Conservation (phyloP, 2,888 invertebrate species). For the Patella depressa region DNA sequence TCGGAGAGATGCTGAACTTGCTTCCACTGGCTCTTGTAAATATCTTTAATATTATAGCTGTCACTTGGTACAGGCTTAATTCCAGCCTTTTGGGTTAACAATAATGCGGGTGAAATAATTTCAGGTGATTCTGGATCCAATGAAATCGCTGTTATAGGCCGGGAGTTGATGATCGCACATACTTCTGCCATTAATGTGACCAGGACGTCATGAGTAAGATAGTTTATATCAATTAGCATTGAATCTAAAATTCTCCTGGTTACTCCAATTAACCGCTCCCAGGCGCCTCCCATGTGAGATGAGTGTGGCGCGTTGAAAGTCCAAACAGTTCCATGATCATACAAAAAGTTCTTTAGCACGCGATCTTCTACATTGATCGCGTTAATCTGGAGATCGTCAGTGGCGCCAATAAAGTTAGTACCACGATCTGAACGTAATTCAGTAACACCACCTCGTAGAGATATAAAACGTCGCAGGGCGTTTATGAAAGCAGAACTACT, state of each 20-base stretch:
- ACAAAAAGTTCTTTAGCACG: constrained; percentile 19
- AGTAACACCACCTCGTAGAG: constrained; percentile 28
- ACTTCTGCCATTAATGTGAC: constrained; percentile 39
- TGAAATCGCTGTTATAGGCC: constrained; percentile 33
- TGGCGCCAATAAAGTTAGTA: constrained; percentile 41
- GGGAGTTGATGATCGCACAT: constrained; percentile 34
- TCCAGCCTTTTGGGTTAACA: constrained; percentile 32
- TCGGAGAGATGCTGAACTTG: constrained; percentile 34
- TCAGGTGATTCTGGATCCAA: constrained; percentile 32
- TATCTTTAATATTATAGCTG: constrained; percentile 15
- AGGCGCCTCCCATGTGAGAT: constrained; percentile 36
- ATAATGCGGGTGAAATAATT: constrained; percentile 30
- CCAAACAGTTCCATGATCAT: constrained; percentile 29
- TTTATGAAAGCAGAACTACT: constrained; percentile 13
- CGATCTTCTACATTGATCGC: constrained; percentile 34
- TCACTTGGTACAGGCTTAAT: background rate
- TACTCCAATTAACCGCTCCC: constrained; percentile 33
- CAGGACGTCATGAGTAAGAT: constrained; percentile 31
- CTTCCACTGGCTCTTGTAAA: constrained; percentile 35
- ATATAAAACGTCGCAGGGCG: constrained; percentile 16
- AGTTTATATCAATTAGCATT: constrained; percentile 24
- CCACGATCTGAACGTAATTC: constrained; percentile 35
- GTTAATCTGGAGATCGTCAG: constrained; percentile 27
- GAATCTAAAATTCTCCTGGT: constrained; percentile 34
- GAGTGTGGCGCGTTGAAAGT: constrained; percentile 38